phyloP scores from a whole-genome alignment of 1,140 invertebrate genomes.

The Nasonia giraulti region DNA sequence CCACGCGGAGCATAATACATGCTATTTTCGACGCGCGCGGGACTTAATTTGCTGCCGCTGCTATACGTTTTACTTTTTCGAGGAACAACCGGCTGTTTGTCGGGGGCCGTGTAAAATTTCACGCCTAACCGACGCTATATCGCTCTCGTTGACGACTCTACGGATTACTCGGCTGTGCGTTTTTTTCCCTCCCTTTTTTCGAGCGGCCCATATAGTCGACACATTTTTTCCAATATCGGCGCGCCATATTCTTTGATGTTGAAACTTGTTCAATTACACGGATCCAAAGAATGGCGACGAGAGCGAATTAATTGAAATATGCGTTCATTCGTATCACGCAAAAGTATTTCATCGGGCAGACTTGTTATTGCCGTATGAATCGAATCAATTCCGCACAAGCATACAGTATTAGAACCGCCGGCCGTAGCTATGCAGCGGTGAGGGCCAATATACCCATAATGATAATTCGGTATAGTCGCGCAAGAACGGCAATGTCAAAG shows the following conservation, averaged over 20 bases:
- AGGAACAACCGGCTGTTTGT: conserved; percentile 22
- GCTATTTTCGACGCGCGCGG: background rate
- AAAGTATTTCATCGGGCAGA: no score
- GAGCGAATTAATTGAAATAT: no score
- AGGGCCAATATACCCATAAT: no score
- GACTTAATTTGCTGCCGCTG: background rate
- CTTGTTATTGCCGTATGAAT: no score
- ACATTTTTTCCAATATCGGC: background rate
- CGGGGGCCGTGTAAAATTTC: conserved; percentile 55
- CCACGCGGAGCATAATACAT: no score
- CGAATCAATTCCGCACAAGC: no score
- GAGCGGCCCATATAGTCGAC: background rate
- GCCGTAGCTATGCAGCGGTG: no score
- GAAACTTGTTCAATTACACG: background rate
- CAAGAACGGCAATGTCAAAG: no score
- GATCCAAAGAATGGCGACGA: no score
- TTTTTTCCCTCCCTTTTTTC: background rate
- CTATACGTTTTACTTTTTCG: conserved; percentile 40
- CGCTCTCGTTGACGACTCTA: background rate
- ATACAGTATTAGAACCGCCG: no score
- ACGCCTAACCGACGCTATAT: conserved; percentile 57
- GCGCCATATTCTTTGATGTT: background rate
- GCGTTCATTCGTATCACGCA: no score
- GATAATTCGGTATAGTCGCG: no score
- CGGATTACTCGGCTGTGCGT: background rate